Percentiles rank a stretch among this genome's conserved stretches.
Conservation (phyloP, 2,113 vertebrate species). For the Saguinus imperator region DNA sequence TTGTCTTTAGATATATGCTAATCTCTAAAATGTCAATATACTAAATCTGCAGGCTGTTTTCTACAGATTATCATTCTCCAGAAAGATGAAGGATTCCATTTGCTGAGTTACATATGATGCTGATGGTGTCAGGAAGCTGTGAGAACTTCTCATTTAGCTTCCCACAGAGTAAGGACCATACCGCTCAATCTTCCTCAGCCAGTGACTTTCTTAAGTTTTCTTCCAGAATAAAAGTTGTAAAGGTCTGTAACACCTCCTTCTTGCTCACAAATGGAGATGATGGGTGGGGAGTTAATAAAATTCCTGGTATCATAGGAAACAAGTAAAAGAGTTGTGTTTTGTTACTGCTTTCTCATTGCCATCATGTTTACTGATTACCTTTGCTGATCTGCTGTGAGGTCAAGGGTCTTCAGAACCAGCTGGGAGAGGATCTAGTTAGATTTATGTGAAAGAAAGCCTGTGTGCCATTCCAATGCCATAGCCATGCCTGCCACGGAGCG, state of each 20-base stretch:
- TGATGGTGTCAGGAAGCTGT: constrained; percentile 17
- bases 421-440: background rate
- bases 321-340: background rate
- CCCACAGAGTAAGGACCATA: background rate
- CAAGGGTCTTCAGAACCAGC: background rate
- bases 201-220: background rate
- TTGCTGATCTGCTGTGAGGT: background rate
- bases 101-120: constrained; percentile 36
- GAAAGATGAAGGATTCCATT: background rate
- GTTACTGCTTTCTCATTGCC: background rate
- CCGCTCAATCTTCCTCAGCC: background rate
- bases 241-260: background rate
- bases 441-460: background rate
- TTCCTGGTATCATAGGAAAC: background rate
- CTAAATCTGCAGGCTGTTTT: background rate
- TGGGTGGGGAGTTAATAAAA: background rate
- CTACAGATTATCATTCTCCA: background rate
- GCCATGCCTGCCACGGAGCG: background rate
- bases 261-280: background rate
- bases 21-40: background rate
- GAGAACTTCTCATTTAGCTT: background rate
- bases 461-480: background rate
- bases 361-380: background rate
- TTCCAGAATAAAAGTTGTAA: constrained; percentile 20
- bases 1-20: constrained; percentile 4